These are phyloP conservation scores for Lochmaea capreae DNA, from an alignment of 2,888 invertebrate genomes.

Conservation along the genomic window DNA sequence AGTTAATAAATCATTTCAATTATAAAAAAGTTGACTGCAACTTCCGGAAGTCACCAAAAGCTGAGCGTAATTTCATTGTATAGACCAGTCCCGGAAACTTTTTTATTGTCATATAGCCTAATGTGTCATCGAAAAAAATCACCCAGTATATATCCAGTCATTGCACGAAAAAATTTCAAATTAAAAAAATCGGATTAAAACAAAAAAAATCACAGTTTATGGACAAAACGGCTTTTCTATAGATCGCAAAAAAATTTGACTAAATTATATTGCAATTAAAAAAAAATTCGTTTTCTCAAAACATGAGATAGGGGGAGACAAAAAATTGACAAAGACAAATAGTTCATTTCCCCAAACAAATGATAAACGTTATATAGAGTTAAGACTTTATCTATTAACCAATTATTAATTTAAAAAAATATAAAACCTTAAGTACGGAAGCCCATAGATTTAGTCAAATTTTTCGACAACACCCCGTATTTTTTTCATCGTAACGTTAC, in stretches of 20 bases:
- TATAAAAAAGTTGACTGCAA: no score
- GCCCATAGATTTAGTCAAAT: constrained; percentile 13
- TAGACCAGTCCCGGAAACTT: no score
- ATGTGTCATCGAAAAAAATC: no score
- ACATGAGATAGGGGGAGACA: background rate
- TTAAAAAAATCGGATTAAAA: constrained; percentile 46
- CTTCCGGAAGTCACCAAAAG: no score
- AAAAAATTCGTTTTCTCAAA: no score
- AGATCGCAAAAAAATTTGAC: constrained; percentile 4
- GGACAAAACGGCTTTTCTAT: constrained; percentile 31
- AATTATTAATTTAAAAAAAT: background rate
- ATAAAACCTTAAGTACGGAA: constrained; percentile 14
- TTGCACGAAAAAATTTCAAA: constrained; percentile 47
- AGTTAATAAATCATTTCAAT: no score
- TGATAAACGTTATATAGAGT: no score
- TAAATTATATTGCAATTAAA: background rate
- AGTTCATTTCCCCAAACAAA: no score
- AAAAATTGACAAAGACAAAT: no score
- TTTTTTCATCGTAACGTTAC: background rate
- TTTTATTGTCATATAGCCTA: no score
- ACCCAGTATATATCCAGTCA: constrained; percentile 34
- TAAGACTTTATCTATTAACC: no score
- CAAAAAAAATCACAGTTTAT: constrained; percentile 51
- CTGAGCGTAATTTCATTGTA: no score
- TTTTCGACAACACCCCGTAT: background rate